Percentiles rank a stretch among this genome's conserved stretches.
Evolutionary conservation across 2,888 invertebrate species (phyloP).

Genomic region (Creontiades dilutus): DNA sequence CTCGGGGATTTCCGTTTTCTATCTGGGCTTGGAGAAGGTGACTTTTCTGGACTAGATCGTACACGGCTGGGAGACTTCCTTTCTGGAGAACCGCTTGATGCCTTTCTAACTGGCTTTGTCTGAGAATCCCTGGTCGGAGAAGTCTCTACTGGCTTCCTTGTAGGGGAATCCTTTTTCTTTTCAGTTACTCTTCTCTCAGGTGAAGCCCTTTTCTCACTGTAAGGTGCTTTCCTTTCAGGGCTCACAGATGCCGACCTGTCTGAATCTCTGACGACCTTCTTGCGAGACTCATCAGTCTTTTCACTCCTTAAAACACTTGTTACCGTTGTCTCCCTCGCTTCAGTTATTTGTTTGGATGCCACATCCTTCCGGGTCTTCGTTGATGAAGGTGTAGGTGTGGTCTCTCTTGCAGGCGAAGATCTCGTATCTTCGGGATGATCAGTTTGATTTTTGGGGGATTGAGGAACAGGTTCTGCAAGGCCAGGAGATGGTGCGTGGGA

Average conservation of each 20-base stretch:
- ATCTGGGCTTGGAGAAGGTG: conserved; percentile 43
- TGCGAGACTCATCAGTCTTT: background rate
- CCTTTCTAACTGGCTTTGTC: background rate
- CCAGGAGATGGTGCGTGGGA: background rate
- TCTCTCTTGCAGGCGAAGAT: background rate
- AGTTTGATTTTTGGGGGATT: background rate
- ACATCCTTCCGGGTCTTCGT: background rate
- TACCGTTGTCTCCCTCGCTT: background rate
- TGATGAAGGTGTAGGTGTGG: background rate
- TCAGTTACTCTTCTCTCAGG: background rate
- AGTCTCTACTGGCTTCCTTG: background rate
- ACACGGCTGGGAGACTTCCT: background rate
- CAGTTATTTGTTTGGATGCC: background rate
- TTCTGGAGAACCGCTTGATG: background rate
- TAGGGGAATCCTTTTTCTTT: background rate
- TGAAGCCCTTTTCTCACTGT: background rate
- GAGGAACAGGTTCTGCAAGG: background rate
- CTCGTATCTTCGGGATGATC: background rate
- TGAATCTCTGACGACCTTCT: background rate
- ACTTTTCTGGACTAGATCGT: conserved; percentile 19
- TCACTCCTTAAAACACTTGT: background rate
- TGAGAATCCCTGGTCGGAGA: background rate
- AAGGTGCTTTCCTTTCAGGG: conserved; percentile 46
- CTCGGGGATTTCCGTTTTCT: conserved; percentile 24
- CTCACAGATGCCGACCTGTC: conserved; percentile 38